Conservation (phyloP, 2,888 invertebrate species). For the Dynastes grantii region DNA sequence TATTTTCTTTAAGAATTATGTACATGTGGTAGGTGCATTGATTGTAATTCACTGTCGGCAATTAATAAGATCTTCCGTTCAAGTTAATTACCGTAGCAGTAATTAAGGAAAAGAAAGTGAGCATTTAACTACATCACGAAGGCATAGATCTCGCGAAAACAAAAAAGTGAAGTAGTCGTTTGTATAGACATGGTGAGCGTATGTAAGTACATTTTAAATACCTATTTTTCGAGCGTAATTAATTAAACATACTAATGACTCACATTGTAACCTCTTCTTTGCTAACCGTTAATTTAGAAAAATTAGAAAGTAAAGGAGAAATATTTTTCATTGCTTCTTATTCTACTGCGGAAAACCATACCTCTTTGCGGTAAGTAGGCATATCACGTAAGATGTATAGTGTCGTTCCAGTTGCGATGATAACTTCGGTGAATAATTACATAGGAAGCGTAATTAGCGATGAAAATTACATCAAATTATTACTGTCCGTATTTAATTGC, state of each 20-base stretch:
- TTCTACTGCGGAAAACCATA: not conserved
- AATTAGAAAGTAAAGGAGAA: conserved; percentile 31
- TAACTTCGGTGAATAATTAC: conserved; percentile 38
- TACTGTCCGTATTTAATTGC: conserved; percentile 29
- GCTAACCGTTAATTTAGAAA: conserved; percentile 34
- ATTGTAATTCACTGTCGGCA: not conserved
- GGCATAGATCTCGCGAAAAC: not conserved
- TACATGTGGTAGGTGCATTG: not conserved
- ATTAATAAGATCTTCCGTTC: not conserved
- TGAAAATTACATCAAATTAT: conserved; percentile 45
- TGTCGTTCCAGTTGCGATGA: conserved; percentile 22
- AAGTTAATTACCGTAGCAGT: not conserved
- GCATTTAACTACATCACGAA: not conserved
- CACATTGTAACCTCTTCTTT: conserved; percentile 11
- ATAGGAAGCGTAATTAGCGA: conserved; percentile 45
- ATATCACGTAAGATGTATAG: conserved; percentile 25
- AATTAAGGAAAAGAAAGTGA: conserved; percentile 17
- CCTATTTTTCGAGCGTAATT: conserved; percentile 12
- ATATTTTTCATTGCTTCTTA: conserved; percentile 3
- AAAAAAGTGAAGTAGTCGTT: not conserved
- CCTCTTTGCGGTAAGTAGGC: not conserved
- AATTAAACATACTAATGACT: conserved; percentile 26
- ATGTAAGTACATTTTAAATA: not conserved
- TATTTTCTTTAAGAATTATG: not conserved
- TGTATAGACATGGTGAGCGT: too few species aligned